A percentile compares a stretch with the other conserved stretches of the same genome.
These are phyloP conservation scores for Smutsia temminckii DNA, from an alignment of 2,797 vertebrate genomes.

Conservation along the genomic window DNA sequence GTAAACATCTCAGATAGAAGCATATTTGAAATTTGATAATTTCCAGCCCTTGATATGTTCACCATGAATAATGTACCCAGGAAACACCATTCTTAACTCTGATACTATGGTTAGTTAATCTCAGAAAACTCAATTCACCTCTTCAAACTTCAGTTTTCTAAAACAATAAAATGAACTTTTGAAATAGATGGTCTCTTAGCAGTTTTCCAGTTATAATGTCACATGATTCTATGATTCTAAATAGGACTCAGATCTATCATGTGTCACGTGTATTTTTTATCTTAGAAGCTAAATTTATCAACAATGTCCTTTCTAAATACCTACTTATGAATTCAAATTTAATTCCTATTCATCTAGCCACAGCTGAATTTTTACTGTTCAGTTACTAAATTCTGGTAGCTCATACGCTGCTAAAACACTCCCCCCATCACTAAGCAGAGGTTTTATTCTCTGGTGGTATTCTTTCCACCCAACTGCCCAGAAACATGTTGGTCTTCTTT, in stretches of 20 bases:
- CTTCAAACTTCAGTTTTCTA: neutral
- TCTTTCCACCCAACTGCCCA: neutral
- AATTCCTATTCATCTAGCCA: neutral
- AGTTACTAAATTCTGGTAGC: neutral
- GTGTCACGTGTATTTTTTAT: neutral
- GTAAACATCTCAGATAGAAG: neutral
- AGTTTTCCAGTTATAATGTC: neutral
- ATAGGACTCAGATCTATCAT: neutral
- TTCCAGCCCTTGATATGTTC: neutral
- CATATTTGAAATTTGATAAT: neutral
- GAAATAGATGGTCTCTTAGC: neutral
- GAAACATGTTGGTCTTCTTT: neutral
- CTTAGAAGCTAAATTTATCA: constrained; percentile 7
- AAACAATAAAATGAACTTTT: neutral
- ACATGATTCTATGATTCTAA: neutral
- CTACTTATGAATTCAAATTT: neutral
- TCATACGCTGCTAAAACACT: neutral
- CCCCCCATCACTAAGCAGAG: neutral
- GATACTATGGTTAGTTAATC: neutral
- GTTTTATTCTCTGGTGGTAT: neutral
- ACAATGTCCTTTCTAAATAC: neutral
- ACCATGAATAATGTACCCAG: neutral
- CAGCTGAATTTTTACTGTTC: neutral
- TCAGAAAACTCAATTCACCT: neutral
- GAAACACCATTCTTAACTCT: neutral